Percentiles rank a stretch among this genome's conserved stretches.
phyloP scores from a whole-genome alignment of 35 echinoderm and acorn worm genomes.

The Apostichopus californicus region DNA sequence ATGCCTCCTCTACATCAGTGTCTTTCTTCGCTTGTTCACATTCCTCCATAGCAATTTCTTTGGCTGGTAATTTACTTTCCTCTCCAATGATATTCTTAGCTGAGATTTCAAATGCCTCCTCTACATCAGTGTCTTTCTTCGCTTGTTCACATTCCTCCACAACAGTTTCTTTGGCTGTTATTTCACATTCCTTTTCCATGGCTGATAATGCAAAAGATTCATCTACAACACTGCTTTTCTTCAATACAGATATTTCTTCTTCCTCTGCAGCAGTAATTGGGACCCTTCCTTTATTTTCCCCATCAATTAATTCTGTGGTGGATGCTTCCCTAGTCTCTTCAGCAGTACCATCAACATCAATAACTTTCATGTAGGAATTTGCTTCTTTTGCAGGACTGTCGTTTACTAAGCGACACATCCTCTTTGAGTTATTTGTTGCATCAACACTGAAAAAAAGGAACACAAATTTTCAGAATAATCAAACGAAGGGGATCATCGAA shows the following conservation, averaged over 20 bases:
- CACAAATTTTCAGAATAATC: neutral
- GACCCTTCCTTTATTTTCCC: too few relatives aligned
- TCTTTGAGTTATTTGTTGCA: neutral
- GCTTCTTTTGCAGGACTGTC: constrained; percentile 25
- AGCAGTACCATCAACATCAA: neutral
- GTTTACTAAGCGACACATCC: constrained; percentile 29
- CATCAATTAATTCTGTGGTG: too few relatives aligned
- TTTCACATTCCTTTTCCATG: too few relatives aligned
- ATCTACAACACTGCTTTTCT: too few relatives aligned
- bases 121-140: too few relatives aligned
- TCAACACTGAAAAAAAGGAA: constrained; percentile 24
- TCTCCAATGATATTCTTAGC: neutral
- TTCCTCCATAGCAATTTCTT: neutral
- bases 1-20: neutral
- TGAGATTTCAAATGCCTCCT: neutral
- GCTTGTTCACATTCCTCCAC: neutral
- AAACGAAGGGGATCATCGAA: too few relatives aligned
- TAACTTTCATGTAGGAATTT: constrained; percentile 36
- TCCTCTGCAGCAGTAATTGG: too few relatives aligned
- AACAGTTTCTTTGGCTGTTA: neutral
- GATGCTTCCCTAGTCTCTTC: too few relatives aligned
- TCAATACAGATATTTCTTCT: too few relatives aligned
- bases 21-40: too few relatives aligned
- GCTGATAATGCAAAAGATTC: too few relatives aligned
- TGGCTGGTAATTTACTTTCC: neutral